Evolutionary conservation across 2,113 vertebrate genomes (phyloP).

Genomic region (Salvelinus alpinus): DNA sequence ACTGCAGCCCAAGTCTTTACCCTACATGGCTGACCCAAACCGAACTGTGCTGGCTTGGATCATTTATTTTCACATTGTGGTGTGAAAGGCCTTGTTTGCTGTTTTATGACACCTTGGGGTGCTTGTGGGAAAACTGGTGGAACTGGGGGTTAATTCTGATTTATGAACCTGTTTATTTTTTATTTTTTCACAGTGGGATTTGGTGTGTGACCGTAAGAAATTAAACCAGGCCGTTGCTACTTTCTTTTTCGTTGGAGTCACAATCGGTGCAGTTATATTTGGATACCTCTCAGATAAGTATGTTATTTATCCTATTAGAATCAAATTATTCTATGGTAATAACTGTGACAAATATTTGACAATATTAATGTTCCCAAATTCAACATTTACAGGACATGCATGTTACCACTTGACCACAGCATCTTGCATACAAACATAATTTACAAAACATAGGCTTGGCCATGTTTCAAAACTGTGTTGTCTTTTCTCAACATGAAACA

Average conservation of each 20-base stretch:
- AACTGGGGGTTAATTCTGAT: background rate
- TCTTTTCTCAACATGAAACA: too few species aligned
- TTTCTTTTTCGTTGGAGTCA: constrained; percentile 83
- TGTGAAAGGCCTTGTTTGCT: background rate
- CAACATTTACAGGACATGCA: background rate
- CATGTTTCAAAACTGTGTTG: too few species aligned
- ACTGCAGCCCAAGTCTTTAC: too few species aligned
- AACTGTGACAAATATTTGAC: background rate
- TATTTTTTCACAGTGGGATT: constrained; percentile 61
- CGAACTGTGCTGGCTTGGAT: too few species aligned
- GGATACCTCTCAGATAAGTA: constrained; percentile 85
- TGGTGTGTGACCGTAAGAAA: constrained; percentile 79
- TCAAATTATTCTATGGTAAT: background rate
- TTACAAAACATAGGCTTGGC: too few species aligned
- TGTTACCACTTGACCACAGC: background rate
- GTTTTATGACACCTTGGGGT: background rate
- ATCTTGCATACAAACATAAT: background rate
- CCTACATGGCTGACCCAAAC: too few species aligned
- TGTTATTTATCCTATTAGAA: background rate
- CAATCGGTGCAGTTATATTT: constrained; percentile 75
- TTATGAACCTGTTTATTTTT: background rate
- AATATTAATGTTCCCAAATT: background rate
- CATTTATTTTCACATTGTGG: too few species aligned
- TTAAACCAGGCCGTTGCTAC: constrained; percentile 78
- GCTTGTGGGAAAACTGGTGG: background rate